Evolutionary conservation across 2,888 invertebrate species (phyloP).

Genomic region (Hyles lineata): DNA sequence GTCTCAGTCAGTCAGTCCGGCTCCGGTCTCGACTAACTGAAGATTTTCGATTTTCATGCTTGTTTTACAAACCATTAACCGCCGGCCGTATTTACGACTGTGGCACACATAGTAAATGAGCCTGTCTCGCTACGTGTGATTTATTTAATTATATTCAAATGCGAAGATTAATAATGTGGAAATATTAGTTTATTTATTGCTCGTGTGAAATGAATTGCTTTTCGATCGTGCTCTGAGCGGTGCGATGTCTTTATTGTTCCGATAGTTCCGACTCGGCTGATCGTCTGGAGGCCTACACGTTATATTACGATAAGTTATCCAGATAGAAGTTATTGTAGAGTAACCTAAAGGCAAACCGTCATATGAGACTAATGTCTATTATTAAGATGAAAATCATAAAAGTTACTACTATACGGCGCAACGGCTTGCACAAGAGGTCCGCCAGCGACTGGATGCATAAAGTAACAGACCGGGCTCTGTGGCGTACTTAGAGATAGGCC

Average conservation of each 20-base stretch:
- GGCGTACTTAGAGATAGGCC: too few species aligned
- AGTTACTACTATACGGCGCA: too few species aligned
- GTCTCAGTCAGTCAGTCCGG: background rate
- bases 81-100: slow-evolving; percentile 26
- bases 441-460: too few species aligned
- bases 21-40: slow-evolving; percentile 25
- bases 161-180: slow-evolving; percentile 23
- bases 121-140: slow-evolving; percentile 29
- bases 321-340: too few species aligned
- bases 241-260: background rate
- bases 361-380: too few species aligned
- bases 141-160: slow-evolving; percentile 32
- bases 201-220: slow-evolving; percentile 27
- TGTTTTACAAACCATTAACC: slow-evolving; percentile 32
- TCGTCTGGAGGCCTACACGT: background rate
- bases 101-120: slow-evolving; percentile 28
- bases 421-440: too few species aligned
- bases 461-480: too few species aligned
- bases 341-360: too few species aligned
- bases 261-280: background rate
- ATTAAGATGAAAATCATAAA: too few species aligned
- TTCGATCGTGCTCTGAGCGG: slow-evolving; percentile 13
- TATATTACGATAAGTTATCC: too few species aligned
- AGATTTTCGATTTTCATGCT: slow-evolving; percentile 32
- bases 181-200: slow-evolving; percentile 31